Evolutionary conservation across 2,797 vertebrate species (phyloP).

Genomic region (Eidolon dupreanum): DNA sequence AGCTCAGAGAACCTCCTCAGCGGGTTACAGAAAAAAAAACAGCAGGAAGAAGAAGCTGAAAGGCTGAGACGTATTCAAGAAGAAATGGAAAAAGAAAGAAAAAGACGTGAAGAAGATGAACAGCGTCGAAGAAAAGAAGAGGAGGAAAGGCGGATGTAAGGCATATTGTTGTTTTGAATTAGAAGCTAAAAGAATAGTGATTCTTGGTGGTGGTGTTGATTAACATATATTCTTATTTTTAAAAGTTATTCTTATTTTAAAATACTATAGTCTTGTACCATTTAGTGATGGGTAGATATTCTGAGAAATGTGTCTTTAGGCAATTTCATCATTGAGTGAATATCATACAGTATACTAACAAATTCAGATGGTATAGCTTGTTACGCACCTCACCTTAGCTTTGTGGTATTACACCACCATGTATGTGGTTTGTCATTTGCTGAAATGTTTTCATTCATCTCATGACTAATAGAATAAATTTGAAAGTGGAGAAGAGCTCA

Average conservation of each 20-base stretch:
- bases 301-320: not conserved
- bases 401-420: not conserved
- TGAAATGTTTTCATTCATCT: not conserved
- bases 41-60: constrained; percentile 96
- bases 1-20: constrained; percentile 94
- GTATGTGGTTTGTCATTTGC: not conserved
- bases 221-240: not conserved
- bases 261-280: not conserved
- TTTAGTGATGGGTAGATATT: not conserved
- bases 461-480: not conserved
- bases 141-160: constrained; percentile 93
- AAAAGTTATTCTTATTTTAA: not conserved
- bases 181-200: not conserved
- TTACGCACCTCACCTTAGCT: not conserved
- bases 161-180: not conserved
- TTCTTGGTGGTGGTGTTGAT: not conserved
- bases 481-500: not conserved
- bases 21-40: constrained; percentile 94
- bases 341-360: not conserved
- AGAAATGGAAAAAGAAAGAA: constrained; percentile 95
- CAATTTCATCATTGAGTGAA: not conserved
- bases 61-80: constrained; percentile 93
- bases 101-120: constrained; percentile 93
- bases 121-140: constrained; percentile 90
- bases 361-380: not conserved